These are phyloP conservation scores for Protobothrops mucrosquamatus DNA, from an alignment of 2,113 vertebrate species.

Conservation along the genomic window DNA sequence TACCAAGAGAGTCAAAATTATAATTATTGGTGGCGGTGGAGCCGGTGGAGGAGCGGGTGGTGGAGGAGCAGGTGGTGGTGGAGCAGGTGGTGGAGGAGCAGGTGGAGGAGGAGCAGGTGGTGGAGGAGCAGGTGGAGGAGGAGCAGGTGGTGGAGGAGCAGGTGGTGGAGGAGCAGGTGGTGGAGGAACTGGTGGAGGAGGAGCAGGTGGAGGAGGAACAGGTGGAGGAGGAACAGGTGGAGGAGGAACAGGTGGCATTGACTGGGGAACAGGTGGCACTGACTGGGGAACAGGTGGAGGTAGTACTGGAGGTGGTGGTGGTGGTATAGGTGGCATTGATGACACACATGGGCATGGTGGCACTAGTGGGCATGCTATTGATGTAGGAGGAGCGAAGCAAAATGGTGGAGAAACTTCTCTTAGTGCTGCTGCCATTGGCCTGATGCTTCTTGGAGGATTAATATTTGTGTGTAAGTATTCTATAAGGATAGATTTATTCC, in stretches of 20 bases:
- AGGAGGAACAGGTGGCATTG: background rate
- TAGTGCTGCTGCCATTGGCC: slow-evolving; percentile 67
- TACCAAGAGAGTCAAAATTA: slow-evolving; percentile 14
- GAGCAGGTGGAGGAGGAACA: background rate
- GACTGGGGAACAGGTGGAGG: background rate
- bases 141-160: fast-evolving
- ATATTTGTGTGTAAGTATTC: slow-evolving; percentile 79
- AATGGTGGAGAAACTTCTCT: slow-evolving; percentile 45
- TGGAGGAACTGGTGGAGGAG: background rate
- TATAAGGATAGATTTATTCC: background rate
- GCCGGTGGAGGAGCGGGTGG: fast-evolving
- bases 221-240: background rate
- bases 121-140: background rate
- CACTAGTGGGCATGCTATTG: fast-evolving
- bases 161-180: fast-evolving
- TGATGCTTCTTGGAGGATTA: slow-evolving; percentile 69
- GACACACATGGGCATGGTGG: fast-evolving
- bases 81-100: fast-evolving
- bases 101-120: background rate
- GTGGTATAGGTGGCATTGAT: fast-evolving
- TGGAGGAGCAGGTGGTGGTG: background rate
- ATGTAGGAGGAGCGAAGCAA: fast-evolving
- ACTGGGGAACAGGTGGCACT: background rate
- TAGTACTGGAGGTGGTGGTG: fast-evolving
- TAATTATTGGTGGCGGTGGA: background rate